Percentiles rank a stretch among this genome's conserved stretches.
These are phyloP conservation scores for Choristoneura rosaceana DNA, from an alignment of 2,888 invertebrate genomes.

Conservation along the genomic window DNA sequence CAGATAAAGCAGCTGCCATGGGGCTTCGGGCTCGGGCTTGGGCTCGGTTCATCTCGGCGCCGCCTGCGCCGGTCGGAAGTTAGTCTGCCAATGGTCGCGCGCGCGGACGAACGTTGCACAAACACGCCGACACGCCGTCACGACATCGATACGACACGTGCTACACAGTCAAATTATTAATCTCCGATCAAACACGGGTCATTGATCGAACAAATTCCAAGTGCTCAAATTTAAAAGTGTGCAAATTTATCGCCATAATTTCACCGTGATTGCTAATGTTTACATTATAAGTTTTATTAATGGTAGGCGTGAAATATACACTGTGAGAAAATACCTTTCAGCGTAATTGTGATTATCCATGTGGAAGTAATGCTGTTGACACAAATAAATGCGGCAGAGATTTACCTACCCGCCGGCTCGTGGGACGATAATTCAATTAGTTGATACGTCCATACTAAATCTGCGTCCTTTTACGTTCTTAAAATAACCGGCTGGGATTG, in stretches of 20 bases:
- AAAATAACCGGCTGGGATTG: constrained; percentile 8
- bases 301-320: not conserved
- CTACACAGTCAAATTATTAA: constrained; percentile 46
- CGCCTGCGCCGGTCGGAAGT: constrained; percentile 50
- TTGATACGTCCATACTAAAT: constrained; percentile 28
- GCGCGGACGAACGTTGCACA: constrained; percentile 68
- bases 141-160: constrained; percentile 48
- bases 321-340: constrained; percentile 26
- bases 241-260: constrained; percentile 19
- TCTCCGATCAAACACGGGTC: constrained; percentile 48
- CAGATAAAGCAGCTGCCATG: constrained; percentile 76
- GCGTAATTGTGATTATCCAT: constrained; percentile 21
- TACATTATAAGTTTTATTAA: constrained; percentile 1
- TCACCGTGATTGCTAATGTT: not conserved
- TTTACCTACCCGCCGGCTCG: constrained; percentile 20
- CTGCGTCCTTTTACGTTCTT: constrained; percentile 1
- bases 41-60: constrained; percentile 64
- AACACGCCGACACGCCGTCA: constrained; percentile 51
- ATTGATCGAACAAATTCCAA: constrained; percentile 48
- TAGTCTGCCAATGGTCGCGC: constrained; percentile 76
- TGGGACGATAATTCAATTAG: constrained; percentile 35
- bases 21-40: constrained; percentile 61
- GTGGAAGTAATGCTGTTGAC: constrained; percentile 34
- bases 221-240: constrained; percentile 24
- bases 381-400: constrained; percentile 24